phyloP scores from a whole-genome alignment of 2,113 vertebrate species.

The Dicaeum eximium region DNA sequence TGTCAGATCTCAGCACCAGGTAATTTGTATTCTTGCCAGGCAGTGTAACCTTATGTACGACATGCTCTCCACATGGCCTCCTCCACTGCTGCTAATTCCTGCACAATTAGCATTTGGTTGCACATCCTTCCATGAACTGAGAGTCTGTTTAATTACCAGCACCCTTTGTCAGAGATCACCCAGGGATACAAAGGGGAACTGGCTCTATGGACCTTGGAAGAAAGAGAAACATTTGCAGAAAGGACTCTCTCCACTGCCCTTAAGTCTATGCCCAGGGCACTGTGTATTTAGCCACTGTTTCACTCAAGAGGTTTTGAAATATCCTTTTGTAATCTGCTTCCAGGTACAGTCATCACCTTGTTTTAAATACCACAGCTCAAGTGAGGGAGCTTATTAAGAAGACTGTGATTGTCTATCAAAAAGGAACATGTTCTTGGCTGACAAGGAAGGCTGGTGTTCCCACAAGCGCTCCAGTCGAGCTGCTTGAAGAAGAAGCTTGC shows the following conservation, averaged over 20 bases:
- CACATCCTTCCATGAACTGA: not conserved
- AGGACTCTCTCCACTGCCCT: not conserved
- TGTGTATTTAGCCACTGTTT: not conserved
- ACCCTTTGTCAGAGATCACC: not conserved
- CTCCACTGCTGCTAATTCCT: not conserved
- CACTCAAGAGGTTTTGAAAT: not conserved
- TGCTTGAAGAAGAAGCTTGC: not conserved
- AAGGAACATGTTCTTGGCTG: not conserved
- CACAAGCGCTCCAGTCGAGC: rapidly evolving
- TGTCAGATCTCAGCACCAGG: not conserved
- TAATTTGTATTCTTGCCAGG: not conserved
- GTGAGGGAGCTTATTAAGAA: not conserved
- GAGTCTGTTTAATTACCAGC: not conserved
- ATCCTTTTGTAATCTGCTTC: not conserved
- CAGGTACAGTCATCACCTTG: not conserved
- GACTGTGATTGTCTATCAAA: too few species aligned
- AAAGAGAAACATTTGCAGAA: not conserved
- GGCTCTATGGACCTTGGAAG: not conserved
- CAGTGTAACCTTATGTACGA: not conserved
- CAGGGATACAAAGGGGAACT: not conserved
- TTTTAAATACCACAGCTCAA: not conserved
- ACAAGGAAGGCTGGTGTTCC: rapidly evolving
- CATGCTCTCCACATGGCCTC: not conserved
- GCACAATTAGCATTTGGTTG: not conserved
- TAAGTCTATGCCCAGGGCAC: not conserved